phyloP scores from a whole-genome alignment of 2,113 vertebrate species.

The Phocoena sinus region DNA sequence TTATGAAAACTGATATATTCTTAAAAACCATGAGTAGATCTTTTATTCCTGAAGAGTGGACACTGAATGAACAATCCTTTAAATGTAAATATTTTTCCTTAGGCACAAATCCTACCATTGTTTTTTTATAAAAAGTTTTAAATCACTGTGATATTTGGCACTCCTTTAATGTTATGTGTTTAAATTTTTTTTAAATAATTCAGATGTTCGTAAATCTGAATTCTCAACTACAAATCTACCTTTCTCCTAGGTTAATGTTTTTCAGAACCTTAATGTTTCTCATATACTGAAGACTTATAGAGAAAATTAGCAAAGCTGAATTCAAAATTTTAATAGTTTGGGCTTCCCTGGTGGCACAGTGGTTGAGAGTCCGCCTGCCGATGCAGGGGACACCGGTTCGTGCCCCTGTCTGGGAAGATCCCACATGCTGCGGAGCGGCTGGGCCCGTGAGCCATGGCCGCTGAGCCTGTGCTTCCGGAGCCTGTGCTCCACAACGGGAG shows the following conservation, averaged over 20 bases:
- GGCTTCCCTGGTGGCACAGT: no score
- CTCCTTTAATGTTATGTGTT: background rate
- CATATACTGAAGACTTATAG: background rate
- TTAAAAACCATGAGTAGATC: background rate
- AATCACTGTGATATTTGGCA: background rate
- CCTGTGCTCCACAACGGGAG: no score
- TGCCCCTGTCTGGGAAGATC: no score
- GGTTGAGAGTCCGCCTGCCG: no score
- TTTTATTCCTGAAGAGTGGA: background rate
- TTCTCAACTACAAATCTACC: background rate
- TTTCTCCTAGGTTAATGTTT: background rate
- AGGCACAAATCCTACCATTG: background rate
- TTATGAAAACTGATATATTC: background rate
- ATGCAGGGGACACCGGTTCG: no score
- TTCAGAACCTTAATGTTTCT: background rate
- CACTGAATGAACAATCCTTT: background rate
- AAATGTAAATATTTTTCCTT: background rate
- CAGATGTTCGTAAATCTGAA: background rate
- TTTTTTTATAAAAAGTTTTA: background rate
- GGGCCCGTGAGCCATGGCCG: no score
- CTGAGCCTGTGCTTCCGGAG: no score
- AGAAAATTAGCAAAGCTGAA: background rate
- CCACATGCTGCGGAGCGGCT: no score
- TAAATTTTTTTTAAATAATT: background rate
- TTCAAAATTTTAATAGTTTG: background rate